phyloP scores from a whole-genome alignment of 2,113 vertebrate species.

The Nymphicus hollandicus region DNA sequence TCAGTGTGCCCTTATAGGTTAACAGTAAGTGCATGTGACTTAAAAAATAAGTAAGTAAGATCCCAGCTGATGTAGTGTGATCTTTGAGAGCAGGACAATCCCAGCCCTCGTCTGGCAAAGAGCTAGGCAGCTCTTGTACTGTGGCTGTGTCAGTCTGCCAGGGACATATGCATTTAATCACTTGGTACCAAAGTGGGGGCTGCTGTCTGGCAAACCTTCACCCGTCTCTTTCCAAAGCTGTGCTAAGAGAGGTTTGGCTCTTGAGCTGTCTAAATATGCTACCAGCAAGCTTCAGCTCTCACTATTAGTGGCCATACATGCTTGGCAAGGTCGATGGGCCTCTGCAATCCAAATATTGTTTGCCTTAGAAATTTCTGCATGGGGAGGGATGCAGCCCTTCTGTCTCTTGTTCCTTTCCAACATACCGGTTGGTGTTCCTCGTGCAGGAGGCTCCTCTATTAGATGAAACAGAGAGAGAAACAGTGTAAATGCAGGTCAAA shows the following conservation, averaged over 20 bases:
- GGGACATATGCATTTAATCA: background rate
- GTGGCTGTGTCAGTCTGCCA: background rate
- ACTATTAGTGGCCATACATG: background rate
- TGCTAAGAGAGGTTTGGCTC: background rate
- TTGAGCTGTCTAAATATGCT: background rate
- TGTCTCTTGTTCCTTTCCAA: background rate
- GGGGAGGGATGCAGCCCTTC: background rate
- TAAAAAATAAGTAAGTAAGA: background rate
- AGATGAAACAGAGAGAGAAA: background rate
- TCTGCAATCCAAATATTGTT: background rate
- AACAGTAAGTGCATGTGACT: background rate
- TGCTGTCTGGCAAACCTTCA: background rate
- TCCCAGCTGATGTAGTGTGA: background rate
- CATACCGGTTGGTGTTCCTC: background rate
- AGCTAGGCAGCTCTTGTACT: background rate
- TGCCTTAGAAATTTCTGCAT: background rate
- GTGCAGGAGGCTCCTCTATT: background rate
- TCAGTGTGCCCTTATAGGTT: background rate
- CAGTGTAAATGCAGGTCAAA: background rate
- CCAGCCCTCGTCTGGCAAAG: background rate
- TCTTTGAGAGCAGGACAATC: background rate
- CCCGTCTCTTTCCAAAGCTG: background rate
- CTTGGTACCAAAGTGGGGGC: background rate
- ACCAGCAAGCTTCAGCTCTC: background rate
- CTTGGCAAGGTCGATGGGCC: background rate